phyloP scores from a whole-genome alignment of 1,140 invertebrate species.

The Drosophila prosaltans region DNA sequence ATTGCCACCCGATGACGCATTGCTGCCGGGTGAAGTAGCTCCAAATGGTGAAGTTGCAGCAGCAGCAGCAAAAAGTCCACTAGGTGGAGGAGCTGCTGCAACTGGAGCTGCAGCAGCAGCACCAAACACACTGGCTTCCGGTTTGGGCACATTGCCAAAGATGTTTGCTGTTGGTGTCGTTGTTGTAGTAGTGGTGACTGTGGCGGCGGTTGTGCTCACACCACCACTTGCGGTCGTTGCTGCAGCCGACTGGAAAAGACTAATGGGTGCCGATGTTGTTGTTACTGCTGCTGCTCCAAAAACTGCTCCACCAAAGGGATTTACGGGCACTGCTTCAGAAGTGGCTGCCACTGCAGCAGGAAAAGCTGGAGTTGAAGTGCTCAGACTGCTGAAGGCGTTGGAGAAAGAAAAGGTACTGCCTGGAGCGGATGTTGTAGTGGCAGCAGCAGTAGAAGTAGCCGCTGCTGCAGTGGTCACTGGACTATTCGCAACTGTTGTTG shows the following conservation, averaged over 20 bases:
- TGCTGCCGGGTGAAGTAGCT: conserved; percentile 31
- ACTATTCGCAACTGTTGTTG: neutral
- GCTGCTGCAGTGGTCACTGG: neutral
- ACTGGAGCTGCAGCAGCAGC: conserved; percentile 27
- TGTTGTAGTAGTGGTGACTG: conserved; percentile 14
- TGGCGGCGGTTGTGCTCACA: neutral
- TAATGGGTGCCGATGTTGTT: conserved; percentile 6
- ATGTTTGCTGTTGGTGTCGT: conserved; percentile 32
- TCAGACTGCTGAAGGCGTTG: conserved; percentile 59
- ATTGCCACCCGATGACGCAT: conserved; percentile 48
- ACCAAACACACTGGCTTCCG: conserved; percentile 71
- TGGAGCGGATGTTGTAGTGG: conserved; percentile 15
- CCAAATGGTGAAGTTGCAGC: conserved; percentile 58
- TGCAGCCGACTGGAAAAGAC: conserved; percentile 38
- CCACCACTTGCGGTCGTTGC: neutral
- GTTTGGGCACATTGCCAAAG: conserved; percentile 71
- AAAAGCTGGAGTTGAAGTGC: conserved; percentile 23
- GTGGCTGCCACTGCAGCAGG: conserved; percentile 40
- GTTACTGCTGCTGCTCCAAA: conserved; percentile 14
- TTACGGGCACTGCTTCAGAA: conserved; percentile 24
- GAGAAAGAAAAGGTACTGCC: conserved; percentile 65
- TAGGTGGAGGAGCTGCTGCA: conserved; percentile 39
- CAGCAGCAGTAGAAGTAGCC: neutral
- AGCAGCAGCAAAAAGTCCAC: conserved; percentile 63
- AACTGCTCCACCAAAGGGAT: no score